Evolutionary conservation across 2,113 vertebrate genomes (phyloP).

Genomic region (Paratilapia polleni): DNA sequence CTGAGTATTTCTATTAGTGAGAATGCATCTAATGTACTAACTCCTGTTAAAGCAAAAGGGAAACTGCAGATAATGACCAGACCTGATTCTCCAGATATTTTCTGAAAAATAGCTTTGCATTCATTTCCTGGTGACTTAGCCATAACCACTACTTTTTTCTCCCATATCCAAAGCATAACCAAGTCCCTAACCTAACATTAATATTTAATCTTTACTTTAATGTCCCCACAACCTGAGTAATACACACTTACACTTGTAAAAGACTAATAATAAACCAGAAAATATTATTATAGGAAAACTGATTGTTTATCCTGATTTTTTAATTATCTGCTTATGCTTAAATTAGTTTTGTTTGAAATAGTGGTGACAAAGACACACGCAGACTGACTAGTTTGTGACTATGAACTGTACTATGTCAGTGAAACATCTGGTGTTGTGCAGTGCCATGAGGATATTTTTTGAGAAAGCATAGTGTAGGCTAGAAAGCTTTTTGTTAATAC

Average conservation of each 20-base stretch:
- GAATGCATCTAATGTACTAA: accelerated
- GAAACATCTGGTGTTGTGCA: not conserved
- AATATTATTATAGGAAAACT: conserved; percentile 26
- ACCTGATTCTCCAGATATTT: not conserved
- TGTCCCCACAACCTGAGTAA: not conserved
- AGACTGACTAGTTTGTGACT: not conserved
- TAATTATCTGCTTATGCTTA: not conserved
- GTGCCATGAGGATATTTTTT: not conserved
- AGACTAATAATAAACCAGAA: conserved; percentile 1
- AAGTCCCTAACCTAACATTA: not conserved
- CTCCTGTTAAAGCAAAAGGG: not conserved
- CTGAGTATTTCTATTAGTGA: not conserved
- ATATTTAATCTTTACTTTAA: no score
- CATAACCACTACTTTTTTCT: not conserved
- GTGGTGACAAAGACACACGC: no score
- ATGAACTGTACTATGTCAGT: not conserved
- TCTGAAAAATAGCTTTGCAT: not conserved
- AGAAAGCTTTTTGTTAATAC: not conserved
- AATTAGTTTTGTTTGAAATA: no score
- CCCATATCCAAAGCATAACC: not conserved
- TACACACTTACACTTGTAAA: not conserved
- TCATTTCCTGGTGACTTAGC: accelerated
- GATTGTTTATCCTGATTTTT: not conserved
- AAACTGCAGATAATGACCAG: not conserved
- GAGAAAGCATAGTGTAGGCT: not conserved